phyloP scores from a whole-genome alignment of 1,140 invertebrate genomes.

The Halictus rubicundus region DNA sequence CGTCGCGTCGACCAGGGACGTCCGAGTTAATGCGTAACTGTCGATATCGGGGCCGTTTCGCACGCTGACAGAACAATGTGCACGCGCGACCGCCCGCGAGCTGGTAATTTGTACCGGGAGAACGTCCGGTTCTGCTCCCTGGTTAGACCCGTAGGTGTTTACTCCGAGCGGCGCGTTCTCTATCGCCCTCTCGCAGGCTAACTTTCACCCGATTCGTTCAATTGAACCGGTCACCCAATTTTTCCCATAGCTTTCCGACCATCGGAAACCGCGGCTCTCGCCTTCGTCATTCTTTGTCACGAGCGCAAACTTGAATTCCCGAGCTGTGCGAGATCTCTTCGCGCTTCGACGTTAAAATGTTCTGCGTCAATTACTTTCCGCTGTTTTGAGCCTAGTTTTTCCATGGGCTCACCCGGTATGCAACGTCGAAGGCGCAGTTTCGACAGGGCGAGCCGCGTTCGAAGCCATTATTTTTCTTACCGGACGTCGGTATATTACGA shows the following conservation, averaged over 20 bases:
- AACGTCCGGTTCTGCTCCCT: conserved; percentile 36
- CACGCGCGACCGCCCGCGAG: conserved; percentile 45
- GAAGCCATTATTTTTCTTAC: conserved; percentile 24
- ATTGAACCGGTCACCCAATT: no score
- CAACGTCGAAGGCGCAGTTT: conserved; percentile 13
- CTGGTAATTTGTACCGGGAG: conserved; percentile 41
- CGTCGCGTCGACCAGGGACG: conserved; percentile 12
- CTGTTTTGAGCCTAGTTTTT: no score
- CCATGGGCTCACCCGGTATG: conserved; percentile 26
- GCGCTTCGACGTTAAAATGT: no score
- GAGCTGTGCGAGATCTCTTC: no score
- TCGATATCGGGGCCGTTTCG: conserved; percentile 62
- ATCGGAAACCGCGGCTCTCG: no score
- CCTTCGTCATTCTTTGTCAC: no score
- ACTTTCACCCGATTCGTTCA: neutral
- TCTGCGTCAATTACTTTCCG: no score
- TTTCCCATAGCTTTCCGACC: no score
- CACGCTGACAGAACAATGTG: conserved; percentile 51
- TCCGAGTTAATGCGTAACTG: conserved; percentile 61
- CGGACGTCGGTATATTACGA: conserved; percentile 5
- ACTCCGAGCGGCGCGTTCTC: neutral
- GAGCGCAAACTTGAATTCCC: no score
- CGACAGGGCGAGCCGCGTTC: conserved; percentile 14
- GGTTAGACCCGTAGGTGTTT: neutral
- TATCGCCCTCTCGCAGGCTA: neutral